Evolutionary conservation across 2,888 invertebrate genomes (phyloP).

Genomic region (Agyllia agylla): DNA sequence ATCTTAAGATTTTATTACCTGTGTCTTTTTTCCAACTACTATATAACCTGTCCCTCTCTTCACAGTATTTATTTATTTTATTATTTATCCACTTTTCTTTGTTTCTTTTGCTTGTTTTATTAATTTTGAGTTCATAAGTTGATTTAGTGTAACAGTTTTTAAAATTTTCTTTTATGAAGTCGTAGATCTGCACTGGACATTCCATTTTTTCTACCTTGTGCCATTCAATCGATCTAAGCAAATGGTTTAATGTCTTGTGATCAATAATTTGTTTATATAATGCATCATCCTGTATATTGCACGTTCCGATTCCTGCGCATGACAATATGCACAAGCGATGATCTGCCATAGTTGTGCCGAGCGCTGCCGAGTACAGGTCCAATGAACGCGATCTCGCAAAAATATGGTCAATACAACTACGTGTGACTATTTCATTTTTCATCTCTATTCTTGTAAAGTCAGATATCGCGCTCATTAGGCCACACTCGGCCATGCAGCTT

Average conservation of each 20-base stretch:
- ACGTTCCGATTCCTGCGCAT: neutral
- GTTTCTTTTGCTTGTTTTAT: neutral
- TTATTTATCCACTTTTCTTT: neutral
- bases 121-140: neutral
- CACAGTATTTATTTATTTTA: neutral
- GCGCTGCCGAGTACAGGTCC: slow-evolving; percentile 51
- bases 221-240: neutral
- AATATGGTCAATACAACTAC: slow-evolving; percentile 57
- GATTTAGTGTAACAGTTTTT: neutral
- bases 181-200: neutral
- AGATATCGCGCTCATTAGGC: slow-evolving; percentile 37
- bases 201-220: neutral
- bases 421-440: slow-evolving; percentile 26
- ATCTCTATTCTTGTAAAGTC: slow-evolving; percentile 49
- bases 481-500: slow-evolving; percentile 27
- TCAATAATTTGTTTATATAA: neutral
- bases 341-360: slow-evolving; percentile 47
- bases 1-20: no score
- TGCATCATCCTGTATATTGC: neutral
- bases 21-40: neutral
- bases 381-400: slow-evolving; percentile 43
- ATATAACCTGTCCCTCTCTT: neutral
- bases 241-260: neutral
- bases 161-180: neutral
- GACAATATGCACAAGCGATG: slow-evolving; percentile 20